Conservation (phyloP, 2,797 vertebrate genomes). For the Lutjanus argentimaculatus region DNA sequence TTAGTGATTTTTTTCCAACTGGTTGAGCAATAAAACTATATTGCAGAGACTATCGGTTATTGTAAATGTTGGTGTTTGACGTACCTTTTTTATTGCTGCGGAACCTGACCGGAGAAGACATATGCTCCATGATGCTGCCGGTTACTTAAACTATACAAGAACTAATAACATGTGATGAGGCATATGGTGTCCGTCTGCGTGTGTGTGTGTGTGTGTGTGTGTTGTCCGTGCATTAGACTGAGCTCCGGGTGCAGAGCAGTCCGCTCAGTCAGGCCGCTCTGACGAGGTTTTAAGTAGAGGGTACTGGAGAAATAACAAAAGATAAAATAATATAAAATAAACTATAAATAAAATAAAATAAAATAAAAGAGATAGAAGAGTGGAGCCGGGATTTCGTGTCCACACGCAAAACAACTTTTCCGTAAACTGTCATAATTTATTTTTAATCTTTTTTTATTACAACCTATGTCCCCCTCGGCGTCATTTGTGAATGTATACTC, state of each 20-base stretch:
- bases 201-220: not conserved
- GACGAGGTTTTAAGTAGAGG: slow-evolving; percentile 9
- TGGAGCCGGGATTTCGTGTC: too few species aligned
- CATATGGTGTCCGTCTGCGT: not conserved
- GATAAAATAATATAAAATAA: too few species aligned
- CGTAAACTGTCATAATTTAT: too few species aligned
- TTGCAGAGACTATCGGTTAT: not conserved
- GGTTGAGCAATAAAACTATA: not conserved
- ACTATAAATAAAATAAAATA: too few species aligned
- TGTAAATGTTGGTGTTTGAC: not conserved
- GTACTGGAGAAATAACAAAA: not conserved
- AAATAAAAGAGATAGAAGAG: too few species aligned
- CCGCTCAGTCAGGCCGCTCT: not conserved
- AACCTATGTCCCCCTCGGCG: too few species aligned
- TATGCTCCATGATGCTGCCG: slow-evolving; percentile 72
- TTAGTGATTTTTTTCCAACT: not conserved
- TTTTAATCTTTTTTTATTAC: too few species aligned
- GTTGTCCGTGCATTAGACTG: not conserved
- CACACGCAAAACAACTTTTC: too few species aligned
- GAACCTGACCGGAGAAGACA: slow-evolving; percentile 81
- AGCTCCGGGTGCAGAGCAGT: slow-evolving; percentile 14
- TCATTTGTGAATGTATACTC: too few species aligned
- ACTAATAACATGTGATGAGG: not conserved
- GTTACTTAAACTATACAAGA: slow-evolving; percentile 1
- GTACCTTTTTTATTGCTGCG: slow-evolving; percentile 73